These are phyloP conservation scores for Catharus fuscescens DNA, from an alignment of 2,113 vertebrate genomes.

Conservation along the genomic window DNA sequence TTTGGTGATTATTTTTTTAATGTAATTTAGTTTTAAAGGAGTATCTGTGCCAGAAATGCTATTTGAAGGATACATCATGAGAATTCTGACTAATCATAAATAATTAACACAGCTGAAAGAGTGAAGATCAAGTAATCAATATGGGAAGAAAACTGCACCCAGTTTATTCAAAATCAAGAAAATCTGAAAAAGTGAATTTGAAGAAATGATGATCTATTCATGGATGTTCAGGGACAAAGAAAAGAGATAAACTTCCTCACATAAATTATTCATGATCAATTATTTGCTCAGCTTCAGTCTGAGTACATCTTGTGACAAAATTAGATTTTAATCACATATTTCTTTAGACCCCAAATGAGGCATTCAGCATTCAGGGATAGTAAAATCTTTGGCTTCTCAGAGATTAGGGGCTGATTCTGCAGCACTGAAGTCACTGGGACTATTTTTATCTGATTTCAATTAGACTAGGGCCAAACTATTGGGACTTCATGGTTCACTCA, in stretches of 20 bases:
- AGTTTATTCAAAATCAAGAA: conserved; percentile 22
- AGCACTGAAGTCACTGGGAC: neutral
- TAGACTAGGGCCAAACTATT: neutral
- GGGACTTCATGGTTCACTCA: neutral
- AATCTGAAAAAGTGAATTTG: conserved; percentile 35
- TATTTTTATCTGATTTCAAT: conserved; percentile 47
- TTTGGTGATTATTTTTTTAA: neutral
- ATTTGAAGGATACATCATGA: neutral
- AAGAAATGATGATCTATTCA: conserved; percentile 46
- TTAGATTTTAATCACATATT: conserved; percentile 68
- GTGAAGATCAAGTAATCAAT: neutral
- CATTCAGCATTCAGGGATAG: conserved; percentile 34
- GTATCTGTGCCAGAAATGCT: neutral
- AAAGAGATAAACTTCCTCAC: conserved; percentile 41
- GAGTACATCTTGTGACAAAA: conserved; percentile 54
- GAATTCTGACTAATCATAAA: conserved; percentile 9
- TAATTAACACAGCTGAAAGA: conserved; percentile 22
- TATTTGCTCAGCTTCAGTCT: conserved; percentile 51
- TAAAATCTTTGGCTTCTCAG: neutral
- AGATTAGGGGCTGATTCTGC: conserved; percentile 10
- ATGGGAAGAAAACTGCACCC: neutral
- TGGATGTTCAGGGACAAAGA: conserved; percentile 42
- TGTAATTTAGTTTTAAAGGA: neutral
- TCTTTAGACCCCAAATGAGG: conserved; percentile 52
- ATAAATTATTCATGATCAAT: conserved; percentile 66